Conservation (phyloP, 1,140 invertebrate genomes). For the Orussus abietinus region DNA sequence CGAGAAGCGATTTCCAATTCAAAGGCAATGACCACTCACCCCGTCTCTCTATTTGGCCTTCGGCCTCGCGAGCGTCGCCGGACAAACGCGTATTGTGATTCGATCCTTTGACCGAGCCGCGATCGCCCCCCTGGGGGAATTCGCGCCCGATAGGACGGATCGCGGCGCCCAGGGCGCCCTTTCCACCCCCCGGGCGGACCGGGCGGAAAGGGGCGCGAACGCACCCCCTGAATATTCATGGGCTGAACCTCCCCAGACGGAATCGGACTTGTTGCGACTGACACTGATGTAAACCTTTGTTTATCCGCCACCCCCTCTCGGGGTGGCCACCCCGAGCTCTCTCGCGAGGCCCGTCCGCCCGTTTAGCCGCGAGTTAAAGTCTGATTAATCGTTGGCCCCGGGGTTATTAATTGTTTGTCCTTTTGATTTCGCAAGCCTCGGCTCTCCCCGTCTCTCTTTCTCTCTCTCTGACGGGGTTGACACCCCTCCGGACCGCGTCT, state of each 20-base stretch:
- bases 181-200: too few species aligned
- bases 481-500: constrained; percentile 23
- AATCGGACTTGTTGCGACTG: constrained; percentile 55
- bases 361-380: constrained; percentile 45
- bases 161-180: not conserved
- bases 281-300: constrained; percentile 56
- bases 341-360: constrained; percentile 8
- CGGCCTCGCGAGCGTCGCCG: constrained; percentile 34
- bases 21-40: constrained; percentile 46
- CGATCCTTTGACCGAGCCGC: constrained; percentile 43
- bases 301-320: constrained; percentile 26
- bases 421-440: constrained; percentile 45
- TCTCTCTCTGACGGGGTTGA: constrained; percentile 11
- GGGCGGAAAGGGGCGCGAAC: too few species aligned
- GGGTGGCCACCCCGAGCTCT: not conserved
- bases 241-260: constrained; percentile 38
- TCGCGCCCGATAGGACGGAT: constrained; percentile 2
- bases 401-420: constrained; percentile 53
- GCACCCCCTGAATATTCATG: constrained; percentile 49
- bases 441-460: constrained; percentile 15
- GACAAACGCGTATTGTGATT: constrained; percentile 55
- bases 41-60: constrained; percentile 43
- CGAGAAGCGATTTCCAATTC: constrained; percentile 49
- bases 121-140: constrained; percentile 36
- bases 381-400: constrained; percentile 40